Base-by-base conservation (phyloP, 2,888 invertebrate genomes). In the Pachymerium ferrugineum region DNA sequence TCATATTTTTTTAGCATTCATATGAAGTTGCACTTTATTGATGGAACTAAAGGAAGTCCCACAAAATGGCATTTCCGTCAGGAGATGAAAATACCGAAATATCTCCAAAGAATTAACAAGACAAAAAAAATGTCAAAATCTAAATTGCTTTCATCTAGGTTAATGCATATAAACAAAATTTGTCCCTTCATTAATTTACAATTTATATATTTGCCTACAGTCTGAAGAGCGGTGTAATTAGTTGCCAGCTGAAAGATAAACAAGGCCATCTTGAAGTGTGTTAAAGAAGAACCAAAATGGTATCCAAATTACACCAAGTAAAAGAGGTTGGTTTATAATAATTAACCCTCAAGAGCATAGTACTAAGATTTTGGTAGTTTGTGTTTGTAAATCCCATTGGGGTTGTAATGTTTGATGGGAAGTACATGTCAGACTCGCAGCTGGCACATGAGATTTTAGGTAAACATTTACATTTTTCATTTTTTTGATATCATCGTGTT, bases 321-420 rank as follows among this genome's bases (percentile, higher is more conserved):
- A 54, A 54, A 38, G 14, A n/a, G 12, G 25, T 25, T 54, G 5
- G 54, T 54, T 54, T 25, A 25, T 54, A 22, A 22, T 54, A 54
- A 54, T 54, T 54, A 54, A 62, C 14, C 10, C 62, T 62, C 62
- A 62, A 62, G 62, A 28, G 62, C 4, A 5, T 25, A 10, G 62
- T 3, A 62, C 22, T 62, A 62, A 25, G 62, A 14, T 47, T 16
- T 14, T 16, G 16, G 38, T 38, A 16, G 38, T 38, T 62, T 62
- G n/a, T n/a, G 28, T 28, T 62, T 25, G 25, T 62, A 62, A 28
- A 62, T 62, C 62, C 62, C 62, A 62, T 12, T 62, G 62, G 62
- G 62, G 62, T 10, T 62, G 62, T 62, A 25, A 62, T 28, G 28
- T n/a, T 62, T 62, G 62, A 62, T 62, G 62, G 62, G 28, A 14